These are phyloP conservation scores for Spizella passerina DNA, from an alignment of 2,797 vertebrate genomes.

Conservation along the genomic window DNA sequence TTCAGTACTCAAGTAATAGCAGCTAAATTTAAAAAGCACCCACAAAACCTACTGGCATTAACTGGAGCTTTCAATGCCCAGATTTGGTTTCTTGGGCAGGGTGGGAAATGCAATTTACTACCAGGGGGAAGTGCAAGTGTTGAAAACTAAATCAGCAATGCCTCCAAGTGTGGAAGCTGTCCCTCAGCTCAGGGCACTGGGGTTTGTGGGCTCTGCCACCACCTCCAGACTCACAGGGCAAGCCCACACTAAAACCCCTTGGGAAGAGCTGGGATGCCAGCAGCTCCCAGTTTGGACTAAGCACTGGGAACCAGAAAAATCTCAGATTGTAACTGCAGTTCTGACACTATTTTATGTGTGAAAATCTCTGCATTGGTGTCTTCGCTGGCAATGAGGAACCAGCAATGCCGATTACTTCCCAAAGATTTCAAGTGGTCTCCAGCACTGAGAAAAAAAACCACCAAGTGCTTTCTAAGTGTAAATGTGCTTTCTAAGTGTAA, in stretches of 20 bases:
- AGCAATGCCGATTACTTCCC: rapidly evolving
- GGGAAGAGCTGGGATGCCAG: background rate
- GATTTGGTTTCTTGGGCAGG: background rate
- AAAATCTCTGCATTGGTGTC: background rate
- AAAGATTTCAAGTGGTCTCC: background rate
- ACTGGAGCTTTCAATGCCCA: background rate
- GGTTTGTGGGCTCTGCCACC: rapidly evolving
- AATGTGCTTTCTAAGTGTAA: background rate
- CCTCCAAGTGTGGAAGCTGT: background rate
- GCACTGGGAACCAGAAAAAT: background rate
- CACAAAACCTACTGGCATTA: background rate
- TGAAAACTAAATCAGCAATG: background rate
- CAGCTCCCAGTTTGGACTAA: background rate
- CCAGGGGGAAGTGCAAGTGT: background rate
- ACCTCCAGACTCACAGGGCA: background rate
- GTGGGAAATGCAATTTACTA: background rate
- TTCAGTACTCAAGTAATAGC: background rate
- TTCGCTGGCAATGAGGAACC: rapidly evolving
- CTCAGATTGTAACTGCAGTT: background rate
- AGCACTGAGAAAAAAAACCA: background rate
- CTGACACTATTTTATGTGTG: rapidly evolving
- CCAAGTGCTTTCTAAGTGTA: background rate
- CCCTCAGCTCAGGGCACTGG: background rate
- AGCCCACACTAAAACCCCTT: background rate
- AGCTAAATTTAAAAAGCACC: background rate